Conservation (phyloP, 2,797 vertebrate species). For the Salmo trutta region DNA sequence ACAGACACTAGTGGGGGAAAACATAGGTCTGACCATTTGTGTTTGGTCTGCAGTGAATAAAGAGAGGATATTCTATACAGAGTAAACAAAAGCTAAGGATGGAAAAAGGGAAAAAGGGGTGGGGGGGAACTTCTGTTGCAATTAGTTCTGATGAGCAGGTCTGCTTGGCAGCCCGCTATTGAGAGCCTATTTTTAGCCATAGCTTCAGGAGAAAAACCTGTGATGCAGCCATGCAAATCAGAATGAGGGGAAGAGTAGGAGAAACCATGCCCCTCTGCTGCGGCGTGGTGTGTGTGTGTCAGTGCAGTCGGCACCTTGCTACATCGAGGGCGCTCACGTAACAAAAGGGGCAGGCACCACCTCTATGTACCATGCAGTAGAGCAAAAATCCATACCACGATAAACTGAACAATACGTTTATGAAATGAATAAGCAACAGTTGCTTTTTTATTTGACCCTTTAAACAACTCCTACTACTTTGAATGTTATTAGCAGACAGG, state of each 20-base stretch:
- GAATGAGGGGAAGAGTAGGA: slow-evolving; percentile 28
- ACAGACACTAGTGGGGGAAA: neutral
- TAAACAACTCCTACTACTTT: too few relatives aligned
- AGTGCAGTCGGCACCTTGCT: neutral
- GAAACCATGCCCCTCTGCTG: slow-evolving; percentile 8
- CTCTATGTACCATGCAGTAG: neutral
- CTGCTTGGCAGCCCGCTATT: slow-evolving; percentile 54
- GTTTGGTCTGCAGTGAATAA: slow-evolving; percentile 7
- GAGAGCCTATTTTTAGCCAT: slow-evolving; percentile 58
- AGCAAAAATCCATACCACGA: too few relatives aligned
- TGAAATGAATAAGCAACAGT: too few relatives aligned
- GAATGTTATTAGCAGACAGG: too few relatives aligned
- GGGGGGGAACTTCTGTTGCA: slow-evolving; percentile 50
- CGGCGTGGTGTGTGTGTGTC: neutral
- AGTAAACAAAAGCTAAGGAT: slow-evolving; percentile 11
- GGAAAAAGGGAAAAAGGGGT: slow-evolving; percentile 12
- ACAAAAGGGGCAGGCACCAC: neutral
- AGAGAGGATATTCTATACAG: slow-evolving; percentile 14
- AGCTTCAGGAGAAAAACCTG: slow-evolving; percentile 59
- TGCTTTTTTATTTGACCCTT: too few relatives aligned
- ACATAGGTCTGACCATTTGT: neutral
- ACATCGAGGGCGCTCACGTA: neutral
- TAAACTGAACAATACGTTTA: too few relatives aligned
- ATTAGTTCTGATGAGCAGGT: slow-evolving; percentile 65
- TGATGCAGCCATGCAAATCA: slow-evolving; percentile 56